Evolutionary conservation across 2,888 invertebrate genomes (phyloP).

Genomic region (Leucophenga maculata): DNA sequence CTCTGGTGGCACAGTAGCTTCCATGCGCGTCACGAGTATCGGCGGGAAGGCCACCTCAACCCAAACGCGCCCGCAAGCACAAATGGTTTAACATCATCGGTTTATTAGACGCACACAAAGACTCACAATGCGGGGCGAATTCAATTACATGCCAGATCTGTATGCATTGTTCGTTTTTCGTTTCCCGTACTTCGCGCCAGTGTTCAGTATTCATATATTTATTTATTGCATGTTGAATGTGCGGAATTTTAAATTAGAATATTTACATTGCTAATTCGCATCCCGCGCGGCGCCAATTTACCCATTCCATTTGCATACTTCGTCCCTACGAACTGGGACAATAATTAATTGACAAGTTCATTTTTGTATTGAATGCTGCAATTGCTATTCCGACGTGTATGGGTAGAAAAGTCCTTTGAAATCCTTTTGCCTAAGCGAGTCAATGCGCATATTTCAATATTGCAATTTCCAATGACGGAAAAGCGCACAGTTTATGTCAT

Average conservation of each 20-base stretch:
- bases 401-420: conserved; percentile 20
- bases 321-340: conserved; percentile 19
- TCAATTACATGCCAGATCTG: conserved; percentile 59
- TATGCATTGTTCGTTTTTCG: conserved; percentile 56
- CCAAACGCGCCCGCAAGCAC: conserved; percentile 25
- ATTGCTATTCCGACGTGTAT: conserved; percentile 37
- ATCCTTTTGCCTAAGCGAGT: conserved; percentile 44
- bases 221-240: conserved; percentile 44
- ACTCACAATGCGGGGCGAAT: conserved; percentile 48
- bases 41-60: conserved; percentile 15
- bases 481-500: conserved; percentile 12
- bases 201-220: conserved; percentile 59
- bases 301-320: too few relatives aligned
- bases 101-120: conserved; percentile 59
- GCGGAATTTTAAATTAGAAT: conserved; percentile 63
- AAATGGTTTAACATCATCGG: conserved; percentile 45
- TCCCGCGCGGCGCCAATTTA: conserved; percentile 19
- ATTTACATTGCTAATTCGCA: conserved; percentile 63
- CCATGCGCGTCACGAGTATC: conserved; percentile 34
- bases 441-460: conserved; percentile 48
- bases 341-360: conserved; percentile 65
- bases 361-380: conserved; percentile 43
- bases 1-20: conserved; percentile 22
- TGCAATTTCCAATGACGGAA: conserved; percentile 28
- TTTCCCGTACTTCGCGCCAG: conserved; percentile 8